Evolutionary conservation across 2,888 invertebrate species (phyloP).

Genomic region (Tricholauxania praeusta): DNA sequence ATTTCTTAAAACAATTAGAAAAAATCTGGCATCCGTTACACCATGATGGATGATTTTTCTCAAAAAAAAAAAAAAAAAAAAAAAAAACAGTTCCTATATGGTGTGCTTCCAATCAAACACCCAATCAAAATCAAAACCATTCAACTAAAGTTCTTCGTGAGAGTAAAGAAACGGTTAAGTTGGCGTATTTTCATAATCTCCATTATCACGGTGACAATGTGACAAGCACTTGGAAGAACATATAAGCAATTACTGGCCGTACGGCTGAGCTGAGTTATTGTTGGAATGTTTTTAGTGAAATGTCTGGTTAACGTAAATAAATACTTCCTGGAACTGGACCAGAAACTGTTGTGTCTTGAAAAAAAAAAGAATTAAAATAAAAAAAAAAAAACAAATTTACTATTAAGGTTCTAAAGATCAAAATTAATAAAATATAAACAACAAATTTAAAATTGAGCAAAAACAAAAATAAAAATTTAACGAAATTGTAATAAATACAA

Average conservation of each 20-base stretch:
- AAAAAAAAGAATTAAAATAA: conserved; percentile 51
- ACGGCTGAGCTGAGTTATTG: conserved; percentile 16
- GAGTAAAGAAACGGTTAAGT: conserved; percentile 42
- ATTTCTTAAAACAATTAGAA: conserved; percentile 34
- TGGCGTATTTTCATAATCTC: conserved; percentile 32
- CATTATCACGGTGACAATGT: background rate
- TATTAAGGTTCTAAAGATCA: conserved; percentile 4
- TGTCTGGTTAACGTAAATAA: conserved; percentile 30
- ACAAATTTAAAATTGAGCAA: conserved; percentile 26
- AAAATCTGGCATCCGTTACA: no score
- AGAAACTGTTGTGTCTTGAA: conserved; percentile 69
- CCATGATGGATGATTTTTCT: background rate
- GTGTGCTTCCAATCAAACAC: conserved; percentile 41
- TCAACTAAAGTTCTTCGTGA: conserved; percentile 55
- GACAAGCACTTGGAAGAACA: conserved; percentile 33
- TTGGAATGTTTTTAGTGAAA: conserved; percentile 1
- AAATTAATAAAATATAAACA: background rate
- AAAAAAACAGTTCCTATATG: conserved; percentile 47
- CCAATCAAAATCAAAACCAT: conserved; percentile 32
- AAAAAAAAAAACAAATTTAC: conserved; percentile 32
- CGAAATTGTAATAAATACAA: conserved; percentile 34
- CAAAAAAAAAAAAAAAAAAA: background rate
- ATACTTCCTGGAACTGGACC: conserved; percentile 68
- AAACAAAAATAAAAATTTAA: conserved; percentile 39
- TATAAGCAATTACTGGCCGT: conserved; percentile 42